Conservation (phyloP, 1,140 invertebrate species). For the Microplitis demolitor region DNA sequence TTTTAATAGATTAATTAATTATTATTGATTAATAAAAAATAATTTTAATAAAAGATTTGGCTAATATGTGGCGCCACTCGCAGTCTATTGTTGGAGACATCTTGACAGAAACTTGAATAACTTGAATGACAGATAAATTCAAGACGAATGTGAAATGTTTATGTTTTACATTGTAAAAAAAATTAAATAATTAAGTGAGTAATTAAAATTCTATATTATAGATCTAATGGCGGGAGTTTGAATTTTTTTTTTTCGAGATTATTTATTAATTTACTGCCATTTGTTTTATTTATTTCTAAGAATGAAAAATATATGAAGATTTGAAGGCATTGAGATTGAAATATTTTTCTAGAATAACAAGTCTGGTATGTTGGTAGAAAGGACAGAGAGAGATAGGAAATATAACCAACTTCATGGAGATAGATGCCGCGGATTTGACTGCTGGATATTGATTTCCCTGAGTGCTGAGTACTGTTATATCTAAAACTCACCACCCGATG, state of each 20-base stretch:
- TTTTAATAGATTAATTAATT: constrained; percentile 19
- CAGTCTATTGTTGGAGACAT: not conserved
- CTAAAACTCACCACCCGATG: not conserved
- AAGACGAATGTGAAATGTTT: too few species aligned
- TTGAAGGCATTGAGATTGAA: too few species aligned
- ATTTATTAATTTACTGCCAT: too few species aligned
- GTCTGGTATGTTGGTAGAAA: too few species aligned
- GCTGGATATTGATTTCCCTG: not conserved
- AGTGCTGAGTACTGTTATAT: not conserved
- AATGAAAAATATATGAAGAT: too few species aligned
- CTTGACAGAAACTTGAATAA: not conserved
- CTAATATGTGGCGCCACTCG: not conserved
- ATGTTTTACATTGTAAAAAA: too few species aligned
- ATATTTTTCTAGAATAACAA: too few species aligned
- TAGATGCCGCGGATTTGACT: not conserved
- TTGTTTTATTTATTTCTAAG: too few species aligned
- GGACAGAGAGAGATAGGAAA: not conserved
- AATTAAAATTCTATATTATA: too few species aligned
- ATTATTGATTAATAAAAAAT: constrained; percentile 38
- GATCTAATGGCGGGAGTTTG: too few species aligned
- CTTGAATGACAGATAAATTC: constrained; percentile 15
- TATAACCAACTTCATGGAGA: not conserved
- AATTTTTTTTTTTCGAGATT: too few species aligned
- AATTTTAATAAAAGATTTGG: not conserved
- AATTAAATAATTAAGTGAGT: too few species aligned